Evolutionary conservation across 2,113 vertebrate species (phyloP), one percentile per base, ranked within the genome.

Genomic region (Psittacula cyanocephala): DNA sequence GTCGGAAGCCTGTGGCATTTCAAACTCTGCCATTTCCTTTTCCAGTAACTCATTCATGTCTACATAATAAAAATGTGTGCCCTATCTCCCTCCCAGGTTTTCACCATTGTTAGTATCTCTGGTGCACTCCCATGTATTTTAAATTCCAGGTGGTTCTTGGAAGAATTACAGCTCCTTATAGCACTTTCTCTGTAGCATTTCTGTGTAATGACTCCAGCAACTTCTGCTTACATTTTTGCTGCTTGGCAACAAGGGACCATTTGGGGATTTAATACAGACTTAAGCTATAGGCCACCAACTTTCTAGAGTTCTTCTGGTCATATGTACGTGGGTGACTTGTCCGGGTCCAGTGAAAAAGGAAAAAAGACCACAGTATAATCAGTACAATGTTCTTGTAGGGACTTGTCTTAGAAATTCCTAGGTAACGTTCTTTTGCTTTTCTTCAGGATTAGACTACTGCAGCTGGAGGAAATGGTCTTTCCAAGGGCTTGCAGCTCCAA

Each of bases 41-140:
- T 78, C 11, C 57, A 86, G 53, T 44, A 80, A 91, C 18, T 31
- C 2, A 68, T 81, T 95, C 55, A 70, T 80, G 57, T 64, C 15
- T 43, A 41, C 18, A 17, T 35, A 47, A 27, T 55, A 47, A 55
- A 85, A 86, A 39, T 46, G 10, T 39, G 49, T 79, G 10, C 12
- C 46, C 24, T 6, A 0, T 12, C 7, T 4, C 1, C 4, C 4
- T 11, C 4, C 4, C 8, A 39, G 3, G 12, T 69, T 84, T 89
- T 75, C 41, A 63, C 27, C 16, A 2, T 20, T 74, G 1, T 62
- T 77, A 75, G 5, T 67, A 57, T 64, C 31, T 74, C 35, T 72
- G 17, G 17, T 86, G 20, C 28, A 47, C 10, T 43, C 6, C 37
- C 15, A 28, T 5, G 17, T 70, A 47, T 95, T 86, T 92, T 57